A percentile compares a stretch with the other conserved stretches of the same genome.
phyloP scores from a whole-genome alignment of 2,113 vertebrate genomes.

The Climacteris rufus region DNA sequence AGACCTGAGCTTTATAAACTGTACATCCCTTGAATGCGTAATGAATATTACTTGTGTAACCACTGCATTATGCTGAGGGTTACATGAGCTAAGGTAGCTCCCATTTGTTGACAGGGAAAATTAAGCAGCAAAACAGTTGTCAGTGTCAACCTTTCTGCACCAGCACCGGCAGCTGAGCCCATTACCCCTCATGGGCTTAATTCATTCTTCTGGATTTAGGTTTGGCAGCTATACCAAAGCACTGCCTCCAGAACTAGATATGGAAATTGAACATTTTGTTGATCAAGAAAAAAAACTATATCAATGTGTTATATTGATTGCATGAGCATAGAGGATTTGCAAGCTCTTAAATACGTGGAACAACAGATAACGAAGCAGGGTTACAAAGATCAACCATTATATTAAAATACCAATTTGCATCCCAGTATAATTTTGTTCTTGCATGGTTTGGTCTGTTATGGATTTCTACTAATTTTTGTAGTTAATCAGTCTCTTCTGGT shows the following conservation, averaged over 20 bases:
- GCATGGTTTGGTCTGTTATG: neutral
- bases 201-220: neutral
- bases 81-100: neutral
- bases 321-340: neutral
- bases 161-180: neutral
- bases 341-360: neutral
- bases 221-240: neutral
- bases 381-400: neutral
- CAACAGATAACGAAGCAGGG: neutral
- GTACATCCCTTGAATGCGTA: neutral
- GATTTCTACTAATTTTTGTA: neutral
- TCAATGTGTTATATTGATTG: neutral
- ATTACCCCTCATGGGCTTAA: rapidly evolving
- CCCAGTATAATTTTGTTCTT: neutral
- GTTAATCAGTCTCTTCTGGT: neutral
- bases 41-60: neutral
- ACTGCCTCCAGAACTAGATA: neutral
- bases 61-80: neutral
- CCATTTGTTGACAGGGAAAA: neutral
- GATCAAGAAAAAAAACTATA: neutral
- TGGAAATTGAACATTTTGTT: neutral
- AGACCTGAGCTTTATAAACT: neutral
- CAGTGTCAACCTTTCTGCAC: neutral
- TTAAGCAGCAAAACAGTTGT: neutral
- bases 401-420: neutral